Conservation (phyloP, 2,113 vertebrate species). For the Sitta europaea region DNA sequence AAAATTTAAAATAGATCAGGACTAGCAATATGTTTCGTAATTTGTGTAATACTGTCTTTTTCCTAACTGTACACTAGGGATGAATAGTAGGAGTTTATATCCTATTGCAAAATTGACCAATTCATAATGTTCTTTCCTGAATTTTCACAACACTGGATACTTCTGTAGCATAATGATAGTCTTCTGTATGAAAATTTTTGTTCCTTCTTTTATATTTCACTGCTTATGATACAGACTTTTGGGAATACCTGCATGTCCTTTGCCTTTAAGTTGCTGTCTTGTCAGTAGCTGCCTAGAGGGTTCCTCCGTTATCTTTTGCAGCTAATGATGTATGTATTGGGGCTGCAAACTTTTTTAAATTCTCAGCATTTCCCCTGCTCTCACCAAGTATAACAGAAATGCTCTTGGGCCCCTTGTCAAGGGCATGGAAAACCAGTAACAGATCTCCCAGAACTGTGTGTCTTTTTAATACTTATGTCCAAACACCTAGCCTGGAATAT, state of each 20-base stretch:
- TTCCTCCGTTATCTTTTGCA: background rate
- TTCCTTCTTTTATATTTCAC: background rate
- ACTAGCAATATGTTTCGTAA: conserved; percentile 27
- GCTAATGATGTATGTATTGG: background rate
- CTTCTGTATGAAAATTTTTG: background rate
- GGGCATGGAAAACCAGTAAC: background rate
- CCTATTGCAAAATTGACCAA: conserved; percentile 38
- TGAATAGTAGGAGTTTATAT: conserved; percentile 29
- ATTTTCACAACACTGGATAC: background rate
- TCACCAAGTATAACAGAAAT: background rate
- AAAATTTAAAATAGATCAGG: conserved; percentile 29
- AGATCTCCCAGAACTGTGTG: background rate
- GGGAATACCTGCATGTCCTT: background rate
- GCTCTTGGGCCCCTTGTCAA: background rate
- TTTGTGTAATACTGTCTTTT: conserved; percentile 25
- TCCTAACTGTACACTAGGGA: conserved; percentile 36
- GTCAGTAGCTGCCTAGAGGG: background rate
- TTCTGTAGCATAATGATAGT: background rate
- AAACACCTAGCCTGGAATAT: background rate
- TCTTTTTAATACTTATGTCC: background rate
- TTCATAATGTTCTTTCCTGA: background rate
- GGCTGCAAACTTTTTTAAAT: background rate
- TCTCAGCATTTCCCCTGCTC: background rate
- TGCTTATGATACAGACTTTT: background rate
- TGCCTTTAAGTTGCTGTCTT: background rate